Base-by-base conservation (phyloP, 2,113 vertebrate genomes). In the Oncorhynchus nerka region DNA sequence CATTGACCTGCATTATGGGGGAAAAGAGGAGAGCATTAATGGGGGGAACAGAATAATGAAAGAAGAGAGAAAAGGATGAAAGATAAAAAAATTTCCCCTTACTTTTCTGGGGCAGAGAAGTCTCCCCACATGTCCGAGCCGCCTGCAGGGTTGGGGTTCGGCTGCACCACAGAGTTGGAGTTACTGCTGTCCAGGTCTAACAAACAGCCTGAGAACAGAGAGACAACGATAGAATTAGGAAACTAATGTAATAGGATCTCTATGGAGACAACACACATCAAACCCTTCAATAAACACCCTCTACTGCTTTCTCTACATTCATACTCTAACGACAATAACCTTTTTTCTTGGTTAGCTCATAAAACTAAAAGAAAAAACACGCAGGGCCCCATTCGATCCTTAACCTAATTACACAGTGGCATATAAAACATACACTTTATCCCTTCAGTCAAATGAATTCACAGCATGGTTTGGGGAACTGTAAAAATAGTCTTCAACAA, bases 41-140 rank as follows among this genome's bases (percentile, higher is more conserved):
- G n/a, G 9, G 30, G 22, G 19, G 68, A 45, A 69, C 7, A 70
- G 34, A 64, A n/a, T 5, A 15, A 45, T 48, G 12, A 24, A 13
- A 70, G 6, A 28, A 73, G 1, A 13, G 55, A 30, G 32, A 48
- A 2, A 45, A 26, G 13, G 24, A 28, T 39, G 12, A 72, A 20
- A 66, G 24, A 71, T 24, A 20, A 13, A 34, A 24, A 32, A 22
- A 16, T 15, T 68, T 30, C 8, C 20, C 62, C 68, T 95, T 95
- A 97, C 95, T 96, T 97, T 57, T 95, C 89, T 28, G 95, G 94
- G 71, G 95, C 94, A 74, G 93, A 96, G 81, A 99, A 98, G 77
- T 98, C 97, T 84, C 96, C 96, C 97, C 96, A 99, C 85, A 98
- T 89, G 86, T 99, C 97, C 78, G 89, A 73, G 83, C 84, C 83